Evolutionary conservation across 2,888 invertebrate species (phyloP).

Genomic region (Oegoconia quadripuncta): DNA sequence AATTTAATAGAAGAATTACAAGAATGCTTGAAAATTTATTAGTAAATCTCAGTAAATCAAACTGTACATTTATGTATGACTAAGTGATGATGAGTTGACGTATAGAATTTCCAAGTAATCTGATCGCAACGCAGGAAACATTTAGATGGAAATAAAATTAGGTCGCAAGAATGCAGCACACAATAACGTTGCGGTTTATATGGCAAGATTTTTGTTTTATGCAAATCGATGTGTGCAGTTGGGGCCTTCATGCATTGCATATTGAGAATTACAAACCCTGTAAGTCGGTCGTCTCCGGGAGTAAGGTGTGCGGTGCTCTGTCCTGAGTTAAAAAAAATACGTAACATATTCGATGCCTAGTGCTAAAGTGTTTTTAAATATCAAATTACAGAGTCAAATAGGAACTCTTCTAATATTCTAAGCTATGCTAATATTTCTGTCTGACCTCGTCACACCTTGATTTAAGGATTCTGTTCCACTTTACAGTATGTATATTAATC

Average conservation of each 20-base stretch:
- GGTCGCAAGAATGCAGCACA: constrained; percentile 42
- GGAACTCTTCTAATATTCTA: constrained; percentile 46
- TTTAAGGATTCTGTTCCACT: constrained; percentile 62
- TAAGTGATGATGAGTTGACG: not conserved
- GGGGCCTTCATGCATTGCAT: constrained; percentile 49
- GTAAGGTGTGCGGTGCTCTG: not conserved
- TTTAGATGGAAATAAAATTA: constrained; percentile 45
- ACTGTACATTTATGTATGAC: not conserved
- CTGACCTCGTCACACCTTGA: constrained; percentile 65
- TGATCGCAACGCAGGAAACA: constrained; percentile 34
- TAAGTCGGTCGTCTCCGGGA: constrained; percentile 52
- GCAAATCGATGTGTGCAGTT: constrained; percentile 54
- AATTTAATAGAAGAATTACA: too few species aligned
- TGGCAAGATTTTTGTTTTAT: constrained; percentile 52
- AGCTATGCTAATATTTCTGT: constrained; percentile 58
- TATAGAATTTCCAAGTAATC: constrained; percentile 18
- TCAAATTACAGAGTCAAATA: constrained; percentile 29
- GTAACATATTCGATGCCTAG: constrained; percentile 19
- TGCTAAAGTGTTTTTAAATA: constrained; percentile 37
- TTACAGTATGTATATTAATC: constrained; percentile 63
- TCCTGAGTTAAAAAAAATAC: constrained; percentile 1
- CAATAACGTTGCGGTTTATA: constrained; percentile 51
- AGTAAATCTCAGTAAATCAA: too few species aligned
- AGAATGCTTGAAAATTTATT: too few species aligned
- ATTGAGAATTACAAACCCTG: constrained; percentile 54